Evolutionary conservation across 2,113 vertebrate species (phyloP).

Genomic region (Channa maculata): DNA sequence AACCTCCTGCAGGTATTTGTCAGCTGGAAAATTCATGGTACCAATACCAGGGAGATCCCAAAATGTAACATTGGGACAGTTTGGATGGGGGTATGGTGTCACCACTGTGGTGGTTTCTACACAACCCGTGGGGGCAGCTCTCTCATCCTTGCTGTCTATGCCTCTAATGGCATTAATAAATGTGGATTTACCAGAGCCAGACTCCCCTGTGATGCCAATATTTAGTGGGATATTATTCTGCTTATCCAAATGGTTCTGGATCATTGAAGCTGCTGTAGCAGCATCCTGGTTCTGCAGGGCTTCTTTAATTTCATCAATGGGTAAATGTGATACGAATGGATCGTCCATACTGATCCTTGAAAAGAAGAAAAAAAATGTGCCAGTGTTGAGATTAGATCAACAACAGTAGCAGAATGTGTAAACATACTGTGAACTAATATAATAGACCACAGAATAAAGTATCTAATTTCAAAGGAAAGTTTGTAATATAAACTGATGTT

Average conservation of each 20-base stretch:
- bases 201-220: constrained; percentile 26
- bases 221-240: not conserved
- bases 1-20: constrained; percentile 11
- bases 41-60: constrained; percentile 58
- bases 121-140: constrained; percentile 27
- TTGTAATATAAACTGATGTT: too few species aligned
- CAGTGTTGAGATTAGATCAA: too few species aligned
- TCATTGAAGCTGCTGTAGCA: not conserved
- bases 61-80: constrained; percentile 18
- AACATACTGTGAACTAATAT: too few species aligned
- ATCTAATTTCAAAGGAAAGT: too few species aligned
- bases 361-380: not conserved
- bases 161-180: constrained; percentile 43
- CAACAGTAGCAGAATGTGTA: too few species aligned
- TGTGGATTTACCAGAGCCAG: constrained; percentile 36
- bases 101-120: not conserved
- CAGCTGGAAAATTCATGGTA: constrained; percentile 21
- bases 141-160: not conserved
- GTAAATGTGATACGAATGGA: not conserved
- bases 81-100: constrained; percentile 19
- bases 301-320: not conserved
- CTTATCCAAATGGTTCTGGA: not conserved
- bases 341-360: not conserved
- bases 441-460: too few species aligned
- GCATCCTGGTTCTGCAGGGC: fast-evolving